Conservation (phyloP, 2,888 invertebrate genomes). For the Tetranychus truncatus region DNA sequence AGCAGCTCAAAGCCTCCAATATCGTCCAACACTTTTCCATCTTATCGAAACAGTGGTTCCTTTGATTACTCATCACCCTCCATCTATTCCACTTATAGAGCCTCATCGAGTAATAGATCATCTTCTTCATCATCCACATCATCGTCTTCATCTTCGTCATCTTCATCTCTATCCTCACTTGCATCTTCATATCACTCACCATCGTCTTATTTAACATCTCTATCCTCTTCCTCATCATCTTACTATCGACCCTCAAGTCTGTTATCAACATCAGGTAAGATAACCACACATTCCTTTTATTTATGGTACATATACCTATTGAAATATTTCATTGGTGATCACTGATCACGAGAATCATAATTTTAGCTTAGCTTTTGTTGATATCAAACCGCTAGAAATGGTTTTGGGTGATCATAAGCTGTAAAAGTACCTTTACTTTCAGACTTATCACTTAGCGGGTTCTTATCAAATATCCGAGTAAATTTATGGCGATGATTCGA, state of each 20-base stretch:
- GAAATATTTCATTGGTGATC: neutral
- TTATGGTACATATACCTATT: neutral
- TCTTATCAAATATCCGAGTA: too few relatives aligned
- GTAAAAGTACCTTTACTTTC: too few relatives aligned
- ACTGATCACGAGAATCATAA: neutral
- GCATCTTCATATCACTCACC: neutral
- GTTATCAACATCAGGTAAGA: neutral
- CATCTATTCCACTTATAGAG: neutral
- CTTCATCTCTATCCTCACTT: neutral
- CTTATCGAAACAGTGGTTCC: neutral
- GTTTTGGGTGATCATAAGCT: too few relatives aligned
- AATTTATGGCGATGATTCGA: too few relatives aligned
- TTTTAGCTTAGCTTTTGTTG: too few relatives aligned
- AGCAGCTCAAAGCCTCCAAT: neutral
- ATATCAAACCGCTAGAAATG: too few relatives aligned
- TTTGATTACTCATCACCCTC: neutral
- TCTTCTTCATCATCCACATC: neutral
- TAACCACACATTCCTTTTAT: neutral
- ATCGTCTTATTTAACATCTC: neutral
- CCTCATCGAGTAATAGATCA: neutral
- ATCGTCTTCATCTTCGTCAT: neutral
- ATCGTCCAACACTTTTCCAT: neutral
- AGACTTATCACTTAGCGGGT: too few relatives aligned
- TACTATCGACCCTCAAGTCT: constrained; percentile 1
- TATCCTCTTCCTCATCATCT: neutral